phyloP scores from a whole-genome alignment of 2,888 invertebrate genomes.

The Stramonita haemastoma region DNA sequence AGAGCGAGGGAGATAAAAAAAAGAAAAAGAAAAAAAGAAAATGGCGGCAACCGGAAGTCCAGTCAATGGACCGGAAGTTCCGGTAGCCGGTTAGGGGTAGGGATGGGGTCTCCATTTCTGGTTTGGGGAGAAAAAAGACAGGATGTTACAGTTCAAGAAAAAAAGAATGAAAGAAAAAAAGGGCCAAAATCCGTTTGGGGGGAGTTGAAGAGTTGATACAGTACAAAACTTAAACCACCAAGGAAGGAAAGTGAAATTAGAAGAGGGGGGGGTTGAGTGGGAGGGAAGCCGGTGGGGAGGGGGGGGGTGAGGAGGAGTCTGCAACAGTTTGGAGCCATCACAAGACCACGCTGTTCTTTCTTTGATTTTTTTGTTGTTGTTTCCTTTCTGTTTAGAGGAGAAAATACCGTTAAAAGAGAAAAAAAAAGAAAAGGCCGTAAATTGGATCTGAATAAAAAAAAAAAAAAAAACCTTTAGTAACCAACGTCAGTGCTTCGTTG shows the following conservation, averaged over 20 bases:
- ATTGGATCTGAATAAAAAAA: too few species aligned
- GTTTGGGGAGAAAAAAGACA: neutral
- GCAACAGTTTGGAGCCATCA: too few species aligned
- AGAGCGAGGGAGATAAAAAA: neutral
- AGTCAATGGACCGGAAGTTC: neutral
- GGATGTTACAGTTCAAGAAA: neutral
- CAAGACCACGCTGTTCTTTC: too few species aligned
- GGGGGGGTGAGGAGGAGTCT: too few species aligned
- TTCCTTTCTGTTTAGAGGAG: neutral
- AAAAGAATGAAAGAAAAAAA: neutral
- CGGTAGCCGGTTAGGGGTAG: neutral
- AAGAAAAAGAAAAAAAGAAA: neutral
- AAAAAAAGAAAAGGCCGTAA: neutral
- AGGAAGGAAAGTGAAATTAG: neutral
- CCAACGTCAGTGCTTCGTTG: too few species aligned
- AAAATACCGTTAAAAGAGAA: neutral
- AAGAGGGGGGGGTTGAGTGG: neutral
- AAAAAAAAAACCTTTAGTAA: too few species aligned
- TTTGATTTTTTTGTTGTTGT: too few species aligned
- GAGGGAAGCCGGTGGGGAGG: neutral
- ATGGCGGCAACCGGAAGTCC: neutral
- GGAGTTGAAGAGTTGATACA: neutral
- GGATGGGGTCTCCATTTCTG: neutral
- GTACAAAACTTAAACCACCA: neutral
- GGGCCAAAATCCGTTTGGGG: neutral